Evolutionary conservation across 2,797 vertebrate species (phyloP).

Genomic region (Microctenopoma lineatum): DNA sequence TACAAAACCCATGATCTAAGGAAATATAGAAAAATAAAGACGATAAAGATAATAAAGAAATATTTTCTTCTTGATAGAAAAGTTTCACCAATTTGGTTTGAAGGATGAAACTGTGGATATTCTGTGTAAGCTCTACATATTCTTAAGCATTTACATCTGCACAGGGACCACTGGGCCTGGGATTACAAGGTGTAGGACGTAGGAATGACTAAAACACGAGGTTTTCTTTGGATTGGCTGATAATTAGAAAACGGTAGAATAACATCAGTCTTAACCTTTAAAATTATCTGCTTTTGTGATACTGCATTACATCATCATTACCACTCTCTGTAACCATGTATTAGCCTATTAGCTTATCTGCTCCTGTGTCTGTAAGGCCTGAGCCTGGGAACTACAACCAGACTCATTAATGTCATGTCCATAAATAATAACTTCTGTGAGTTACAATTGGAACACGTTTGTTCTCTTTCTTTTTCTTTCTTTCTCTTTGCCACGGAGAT

Average conservation of each 20-base stretch:
- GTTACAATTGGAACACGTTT: slow-evolving; percentile 41
- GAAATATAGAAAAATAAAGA: background rate
- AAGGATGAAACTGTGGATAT: background rate
- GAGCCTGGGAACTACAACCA: slow-evolving; percentile 9
- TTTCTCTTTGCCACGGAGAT: background rate
- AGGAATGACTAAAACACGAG: background rate
- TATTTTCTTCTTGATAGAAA: background rate
- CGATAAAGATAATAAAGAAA: background rate
- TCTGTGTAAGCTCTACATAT: background rate
- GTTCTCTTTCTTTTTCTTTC: too few species aligned
- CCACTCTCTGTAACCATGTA: background rate
- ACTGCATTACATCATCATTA: background rate
- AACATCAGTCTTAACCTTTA: background rate
- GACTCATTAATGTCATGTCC: slow-evolving; percentile 14
- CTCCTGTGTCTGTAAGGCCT: slow-evolving; percentile 3
- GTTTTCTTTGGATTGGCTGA: background rate
- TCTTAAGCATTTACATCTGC: background rate
- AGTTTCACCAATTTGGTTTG: background rate
- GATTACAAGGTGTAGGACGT: background rate
- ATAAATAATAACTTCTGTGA: slow-evolving; percentile 51
- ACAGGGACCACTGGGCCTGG: background rate
- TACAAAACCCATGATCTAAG: background rate
- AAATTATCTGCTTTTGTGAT: background rate
- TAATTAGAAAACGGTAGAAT: background rate
- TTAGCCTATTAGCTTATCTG: background rate